Evolutionary conservation across 2,888 invertebrate species (phyloP), one percentile per base, ranked within the genome.

Genomic region (Zeuzera pyrina): DNA sequence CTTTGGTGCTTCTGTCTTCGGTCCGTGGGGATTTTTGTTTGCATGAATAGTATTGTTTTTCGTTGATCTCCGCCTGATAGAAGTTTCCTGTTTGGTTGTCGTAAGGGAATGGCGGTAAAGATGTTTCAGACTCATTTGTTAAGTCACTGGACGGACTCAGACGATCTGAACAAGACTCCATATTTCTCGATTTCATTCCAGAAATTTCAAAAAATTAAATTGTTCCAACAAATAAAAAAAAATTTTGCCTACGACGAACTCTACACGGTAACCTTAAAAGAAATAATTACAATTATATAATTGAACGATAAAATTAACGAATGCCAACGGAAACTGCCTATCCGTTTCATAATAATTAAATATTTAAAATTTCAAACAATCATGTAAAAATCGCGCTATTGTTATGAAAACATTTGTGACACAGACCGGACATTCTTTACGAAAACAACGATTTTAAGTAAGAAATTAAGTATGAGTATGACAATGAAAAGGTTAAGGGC

Each of bases 151-250:
- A 71, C 2, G 83, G 78, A 42, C 78, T 83, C 13, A 83, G 58
- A 5, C 83, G 68, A 36, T 81, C 81, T 2, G 79, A 68, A 44
- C 78, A 77, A 2, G 73, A 55, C 31, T 83, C 81, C 76, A 83
- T 81, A 19, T 64, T 73, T 21, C 77, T 83, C n/a, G 78, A 79
- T 73, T 83, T 83, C 83, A 83, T 83, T 42, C 57, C 68, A 54
- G 35, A 34, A 16, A 12, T 29, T 34, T 34, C n/a, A 26, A 8
- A 25, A 8, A n/a, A 28, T n/a, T n/a, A n/a, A n/a, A n/a, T n/a
- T n/a, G n/a, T n/a, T n/a, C n/a, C n/a, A n/a, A n/a, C n/a, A n/a
- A n/a, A n/a, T n/a, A n/a, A n/a, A n/a, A n/a, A n/a, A n/a, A n/a
- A n/a, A n/a, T n/a, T n/a, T n/a, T n/a, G n/a, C n/a, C n/a, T n/a